A percentile compares a stretch with the other conserved stretches of the same genome.
Evolutionary conservation across 2,113 vertebrate species (phyloP).

Genomic region (Prionailurus bengalensis): DNA sequence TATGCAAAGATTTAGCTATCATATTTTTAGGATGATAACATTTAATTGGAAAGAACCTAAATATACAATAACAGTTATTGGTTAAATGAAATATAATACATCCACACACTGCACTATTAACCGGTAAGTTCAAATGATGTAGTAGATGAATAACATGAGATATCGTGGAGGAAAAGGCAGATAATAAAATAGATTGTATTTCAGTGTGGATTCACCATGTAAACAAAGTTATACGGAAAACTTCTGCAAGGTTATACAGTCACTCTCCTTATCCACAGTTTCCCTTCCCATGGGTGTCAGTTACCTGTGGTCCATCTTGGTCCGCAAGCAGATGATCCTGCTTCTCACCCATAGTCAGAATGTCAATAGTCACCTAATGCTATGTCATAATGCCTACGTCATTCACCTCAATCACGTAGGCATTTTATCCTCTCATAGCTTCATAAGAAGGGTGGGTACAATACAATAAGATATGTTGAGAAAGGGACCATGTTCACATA

Average conservation of each 20-base stretch:
- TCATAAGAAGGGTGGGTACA: neutral
- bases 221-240: neutral
- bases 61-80: neutral
- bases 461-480: neutral
- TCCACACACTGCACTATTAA: neutral
- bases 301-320: neutral
- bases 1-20: neutral
- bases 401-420: neutral
- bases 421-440: neutral
- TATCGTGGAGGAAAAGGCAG: neutral
- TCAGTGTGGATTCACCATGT: neutral
- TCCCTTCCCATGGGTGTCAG: neutral
- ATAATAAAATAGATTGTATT: neutral
- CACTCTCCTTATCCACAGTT: neutral
- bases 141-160: neutral
- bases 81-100: conserved; percentile 27
- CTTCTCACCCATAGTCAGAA: neutral
- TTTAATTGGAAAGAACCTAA: conserved; percentile 52
- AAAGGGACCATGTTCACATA: neutral
- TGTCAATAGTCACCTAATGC: neutral
- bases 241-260: neutral
- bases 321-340: neutral
- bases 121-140: neutral
- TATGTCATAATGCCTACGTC: neutral
- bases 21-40: neutral